Evolutionary conservation across 1,140 invertebrate genomes (phyloP).

Genomic region (Myzus persicae): DNA sequence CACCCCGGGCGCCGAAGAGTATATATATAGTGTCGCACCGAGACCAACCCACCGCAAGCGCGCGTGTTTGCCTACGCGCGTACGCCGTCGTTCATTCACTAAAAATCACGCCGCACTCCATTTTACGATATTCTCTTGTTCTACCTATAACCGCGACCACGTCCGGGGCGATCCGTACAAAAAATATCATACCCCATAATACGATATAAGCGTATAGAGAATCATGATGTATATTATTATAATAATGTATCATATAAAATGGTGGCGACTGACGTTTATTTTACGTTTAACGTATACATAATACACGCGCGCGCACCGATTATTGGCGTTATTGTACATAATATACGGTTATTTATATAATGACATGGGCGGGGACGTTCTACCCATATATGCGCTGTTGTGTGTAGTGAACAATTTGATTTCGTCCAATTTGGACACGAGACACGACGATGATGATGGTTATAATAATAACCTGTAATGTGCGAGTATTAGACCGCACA

Average conservation of each 20-base stretch:
- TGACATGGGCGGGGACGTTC: neutral
- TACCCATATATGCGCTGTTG: neutral
- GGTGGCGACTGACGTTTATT: conserved; percentile 4
- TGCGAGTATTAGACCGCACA: neutral
- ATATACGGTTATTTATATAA: neutral
- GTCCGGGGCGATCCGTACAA: too few species aligned
- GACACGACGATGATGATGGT: neutral
- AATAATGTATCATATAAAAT: neutral
- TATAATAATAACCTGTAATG: neutral
- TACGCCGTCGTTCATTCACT: too few species aligned
- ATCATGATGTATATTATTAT: neutral
- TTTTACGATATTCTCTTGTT: too few species aligned
- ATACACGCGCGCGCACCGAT: neutral
- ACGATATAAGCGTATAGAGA: too few species aligned
- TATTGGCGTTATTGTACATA: neutral
- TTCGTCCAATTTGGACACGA: conserved; percentile 41
- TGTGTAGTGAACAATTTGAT: neutral
- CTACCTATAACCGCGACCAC: too few species aligned
- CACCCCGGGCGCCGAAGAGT: too few species aligned
- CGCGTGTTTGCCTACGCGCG: too few species aligned
- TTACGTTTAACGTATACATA: neutral
- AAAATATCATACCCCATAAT: neutral
- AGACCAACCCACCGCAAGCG: too few species aligned
- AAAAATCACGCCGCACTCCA: too few species aligned
- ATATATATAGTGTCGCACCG: too few species aligned